These are phyloP conservation scores for Meriones unguiculatus DNA, from an alignment of 2,113 vertebrate genomes.

Conservation along the genomic window DNA sequence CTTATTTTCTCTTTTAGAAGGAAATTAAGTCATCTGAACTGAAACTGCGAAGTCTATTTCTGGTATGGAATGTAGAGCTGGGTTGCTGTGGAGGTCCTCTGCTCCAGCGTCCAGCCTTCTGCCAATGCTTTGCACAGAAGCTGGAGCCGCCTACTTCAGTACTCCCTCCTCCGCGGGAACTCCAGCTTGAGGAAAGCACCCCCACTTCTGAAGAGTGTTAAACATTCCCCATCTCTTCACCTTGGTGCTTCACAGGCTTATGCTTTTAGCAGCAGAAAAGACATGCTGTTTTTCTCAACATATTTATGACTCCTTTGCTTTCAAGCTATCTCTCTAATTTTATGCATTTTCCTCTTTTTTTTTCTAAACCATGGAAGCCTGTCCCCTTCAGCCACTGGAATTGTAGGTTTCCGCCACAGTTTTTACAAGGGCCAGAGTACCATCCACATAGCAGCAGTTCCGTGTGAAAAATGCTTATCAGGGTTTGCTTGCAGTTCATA, in stretches of 20 bases:
- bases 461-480: background rate
- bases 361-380: background rate
- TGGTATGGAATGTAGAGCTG: background rate
- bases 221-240: too few relatives aligned
- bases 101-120: background rate
- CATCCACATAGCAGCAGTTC: background rate
- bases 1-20: background rate
- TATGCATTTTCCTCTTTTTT: background rate
- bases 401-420: background rate
- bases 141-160: background rate
- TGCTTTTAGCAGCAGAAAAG: background rate
- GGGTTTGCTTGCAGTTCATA: background rate
- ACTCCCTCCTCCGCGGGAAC: background rate
- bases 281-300: background rate
- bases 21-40: background rate
- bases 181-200: background rate
- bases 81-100: background rate
- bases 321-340: background rate
- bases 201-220: background rate
- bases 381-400: background rate
- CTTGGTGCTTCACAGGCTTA: background rate
- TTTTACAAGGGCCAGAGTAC: background rate
- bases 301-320: background rate
- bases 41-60: background rate
- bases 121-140: background rate